Evolutionary conservation across 2,888 invertebrate species (phyloP), one percentile per base, ranked within the genome.

Genomic region (Chaetogeoica ovagalla): DNA sequence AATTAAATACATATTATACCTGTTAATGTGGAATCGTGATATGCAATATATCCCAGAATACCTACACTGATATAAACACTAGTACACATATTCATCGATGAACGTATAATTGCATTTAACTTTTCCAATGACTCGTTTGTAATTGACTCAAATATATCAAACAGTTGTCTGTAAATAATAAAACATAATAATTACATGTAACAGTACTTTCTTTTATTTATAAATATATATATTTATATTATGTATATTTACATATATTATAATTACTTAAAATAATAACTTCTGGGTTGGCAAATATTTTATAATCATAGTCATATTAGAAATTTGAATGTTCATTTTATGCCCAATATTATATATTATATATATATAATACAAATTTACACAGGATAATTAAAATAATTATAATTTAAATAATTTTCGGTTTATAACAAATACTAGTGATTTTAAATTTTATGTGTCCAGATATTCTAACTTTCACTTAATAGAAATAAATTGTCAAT

Each of bases 41-140:
- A 97, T 0, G 97, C 97, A 69, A 96, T 90, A 87, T 96, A 97
- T 3, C 98, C 98, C 86, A 97, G 96, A 84, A 94, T 90, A 59
- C 98, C 98, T 70, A 97, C 93, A 84, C 93, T 92, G 82, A 97
- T 91, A 85, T 98, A 98, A 43, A 97, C 94, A 13, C 89, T 87
- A 2, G 96, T 94, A 86, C 97, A 98, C 83, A 98, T 92, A 87
- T 94, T 94, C 55, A 98, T 93, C 8, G 98, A 97, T 77, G 93
- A 91, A 84, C 92, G 91, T 0, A 97, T 93, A 59, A 98, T 92
- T 81, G 90, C 87, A 85, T 95, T 96, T 91, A 98, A 94, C 86
- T 94, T 94, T 83, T 95, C 94, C 66, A 97, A 86, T 0, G 95
- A 93, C 11, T 94, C 91, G 83, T 95, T 95, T 0, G 94, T 93